These are phyloP conservation scores for Tor tambroides DNA, from an alignment of 2,113 vertebrate species.

Conservation along the genomic window DNA sequence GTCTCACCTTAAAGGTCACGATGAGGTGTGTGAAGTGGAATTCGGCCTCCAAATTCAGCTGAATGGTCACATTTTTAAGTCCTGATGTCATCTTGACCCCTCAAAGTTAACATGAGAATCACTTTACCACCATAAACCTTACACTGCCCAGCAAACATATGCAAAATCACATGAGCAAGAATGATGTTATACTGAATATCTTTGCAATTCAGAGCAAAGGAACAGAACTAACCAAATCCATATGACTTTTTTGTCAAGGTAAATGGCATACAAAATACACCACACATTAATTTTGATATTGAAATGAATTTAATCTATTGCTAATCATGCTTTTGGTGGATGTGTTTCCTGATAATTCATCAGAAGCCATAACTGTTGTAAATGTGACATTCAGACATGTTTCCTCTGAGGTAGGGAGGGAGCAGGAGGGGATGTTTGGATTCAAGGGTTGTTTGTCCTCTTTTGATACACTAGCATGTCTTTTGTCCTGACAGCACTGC, in stretches of 20 bases:
- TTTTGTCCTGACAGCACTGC: constrained; percentile 4
- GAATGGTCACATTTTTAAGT: constrained; percentile 92
- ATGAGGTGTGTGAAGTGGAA: constrained; percentile 99
- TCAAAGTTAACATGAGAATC: not conserved
- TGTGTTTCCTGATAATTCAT: not conserved
- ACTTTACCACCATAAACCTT: constrained; percentile 7
- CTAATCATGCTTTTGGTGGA: not conserved
- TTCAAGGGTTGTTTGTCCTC: not conserved
- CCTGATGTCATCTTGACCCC: constrained; percentile 70
- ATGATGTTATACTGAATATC: not conserved
- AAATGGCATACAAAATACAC: not conserved
- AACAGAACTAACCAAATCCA: not conserved
- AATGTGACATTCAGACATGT: not conserved
- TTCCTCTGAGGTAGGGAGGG: not conserved
- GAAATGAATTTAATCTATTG: not conserved
- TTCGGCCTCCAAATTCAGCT: constrained; percentile 93
- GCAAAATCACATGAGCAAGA: not conserved
- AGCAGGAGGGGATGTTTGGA: not conserved
- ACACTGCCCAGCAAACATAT: not conserved
- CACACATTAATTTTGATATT: not conserved
- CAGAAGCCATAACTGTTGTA: not conserved
- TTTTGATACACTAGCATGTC: not conserved
- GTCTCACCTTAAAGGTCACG: constrained; percentile 97
- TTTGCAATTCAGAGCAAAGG: not conserved
- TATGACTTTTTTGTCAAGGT: not conserved